Percentiles rank a stretch among this genome's conserved stretches.
Conservation (phyloP, 1,140 invertebrate species). For the Vollenhovia emeryi region DNA sequence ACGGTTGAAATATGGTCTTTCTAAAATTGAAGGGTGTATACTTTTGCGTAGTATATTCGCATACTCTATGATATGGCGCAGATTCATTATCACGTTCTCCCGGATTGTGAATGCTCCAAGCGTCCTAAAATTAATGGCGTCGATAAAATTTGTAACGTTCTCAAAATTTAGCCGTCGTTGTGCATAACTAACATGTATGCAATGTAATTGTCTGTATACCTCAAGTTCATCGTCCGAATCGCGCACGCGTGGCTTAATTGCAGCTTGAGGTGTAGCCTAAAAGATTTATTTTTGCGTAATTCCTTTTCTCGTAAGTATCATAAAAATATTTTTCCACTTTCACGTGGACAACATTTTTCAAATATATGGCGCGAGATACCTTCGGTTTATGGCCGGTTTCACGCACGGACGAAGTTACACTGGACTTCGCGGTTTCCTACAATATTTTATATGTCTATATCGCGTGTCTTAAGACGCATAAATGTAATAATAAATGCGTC, state of each 20-base stretch:
- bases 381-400: conserved; percentile 11
- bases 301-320: background rate
- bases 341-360: background rate
- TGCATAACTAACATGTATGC: background rate
- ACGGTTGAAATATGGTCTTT: background rate
- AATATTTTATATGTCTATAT: background rate
- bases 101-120: conserved; percentile 40
- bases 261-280: conserved; percentile 20
- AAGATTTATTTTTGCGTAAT: conserved; percentile 16
- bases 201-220: conserved; percentile 16
- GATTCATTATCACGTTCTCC: conserved; percentile 46
- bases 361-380: background rate
- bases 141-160: background rate
- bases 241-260: conserved; percentile 12
- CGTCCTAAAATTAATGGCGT: conserved; percentile 33
- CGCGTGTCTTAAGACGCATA: background rate
- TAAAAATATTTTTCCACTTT: background rate
- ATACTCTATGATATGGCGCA: conserved; percentile 43
- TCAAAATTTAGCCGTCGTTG: background rate
- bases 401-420: background rate
- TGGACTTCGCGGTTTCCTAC: background rate
- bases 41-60: background rate
- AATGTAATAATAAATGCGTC: background rate
- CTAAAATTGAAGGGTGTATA: background rate
- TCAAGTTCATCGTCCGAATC: conserved; percentile 44